These are phyloP conservation scores for Atethmia centrago DNA, from an alignment of 2,888 invertebrate genomes.

Conservation along the genomic window DNA sequence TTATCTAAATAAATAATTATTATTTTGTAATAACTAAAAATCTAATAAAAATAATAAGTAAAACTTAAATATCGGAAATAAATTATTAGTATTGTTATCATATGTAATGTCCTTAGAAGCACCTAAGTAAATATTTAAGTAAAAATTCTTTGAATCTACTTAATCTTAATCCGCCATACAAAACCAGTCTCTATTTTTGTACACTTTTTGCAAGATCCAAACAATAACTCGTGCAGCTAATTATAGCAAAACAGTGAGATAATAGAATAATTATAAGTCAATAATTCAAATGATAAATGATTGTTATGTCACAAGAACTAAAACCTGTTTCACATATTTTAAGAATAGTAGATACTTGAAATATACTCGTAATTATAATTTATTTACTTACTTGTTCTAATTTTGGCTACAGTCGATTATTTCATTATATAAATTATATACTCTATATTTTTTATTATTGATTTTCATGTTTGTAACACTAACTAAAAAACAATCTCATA, in stretches of 20 bases:
- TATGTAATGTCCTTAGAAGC: too few relatives aligned
- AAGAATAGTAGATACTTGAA: background rate
- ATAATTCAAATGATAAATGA: background rate
- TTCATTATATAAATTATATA: too few relatives aligned
- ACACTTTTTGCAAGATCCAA: background rate
- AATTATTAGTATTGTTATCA: too few relatives aligned
- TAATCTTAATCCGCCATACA: background rate
- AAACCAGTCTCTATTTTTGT: background rate
- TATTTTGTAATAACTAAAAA: background rate
- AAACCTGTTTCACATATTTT: background rate
- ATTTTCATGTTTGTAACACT: too few relatives aligned
- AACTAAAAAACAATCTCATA: too few relatives aligned
- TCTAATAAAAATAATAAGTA: background rate
- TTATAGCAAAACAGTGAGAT: background rate
- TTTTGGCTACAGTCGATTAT: background rate
- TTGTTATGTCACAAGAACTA: background rate
- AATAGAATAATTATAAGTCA: constrained; percentile 11
- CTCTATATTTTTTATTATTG: too few relatives aligned
- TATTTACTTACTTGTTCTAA: background rate
- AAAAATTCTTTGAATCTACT: background rate
- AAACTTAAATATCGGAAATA: too few relatives aligned
- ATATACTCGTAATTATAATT: background rate
- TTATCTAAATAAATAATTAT: background rate
- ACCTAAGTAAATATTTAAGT: background rate
- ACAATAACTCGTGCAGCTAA: constrained; percentile 8